phyloP scores from a whole-genome alignment of 2,888 invertebrate genomes.

The Sepiola atlantica region DNA sequence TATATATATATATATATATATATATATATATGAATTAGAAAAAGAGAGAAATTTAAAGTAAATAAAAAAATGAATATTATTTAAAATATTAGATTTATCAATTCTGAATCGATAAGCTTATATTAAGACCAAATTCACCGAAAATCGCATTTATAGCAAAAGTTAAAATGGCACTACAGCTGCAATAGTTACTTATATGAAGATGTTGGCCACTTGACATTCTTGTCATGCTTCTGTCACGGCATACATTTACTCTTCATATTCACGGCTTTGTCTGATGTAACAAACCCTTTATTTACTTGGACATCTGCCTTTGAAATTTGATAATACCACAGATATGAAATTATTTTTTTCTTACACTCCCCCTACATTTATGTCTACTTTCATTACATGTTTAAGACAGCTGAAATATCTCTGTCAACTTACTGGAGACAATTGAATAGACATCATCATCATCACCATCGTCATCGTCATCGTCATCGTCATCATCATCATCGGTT shows the following conservation, averaged over 20 bases:
- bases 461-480: too few species aligned
- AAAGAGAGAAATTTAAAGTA: background rate
- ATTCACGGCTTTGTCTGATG: background rate
- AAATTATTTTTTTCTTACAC: background rate
- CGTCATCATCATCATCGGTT: too few species aligned
- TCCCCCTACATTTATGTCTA: too few species aligned
- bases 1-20: too few species aligned
- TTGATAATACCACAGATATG: background rate
- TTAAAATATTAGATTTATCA: background rate
- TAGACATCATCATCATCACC: too few species aligned
- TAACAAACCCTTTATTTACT: background rate
- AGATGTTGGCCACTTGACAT: constrained; percentile 32
- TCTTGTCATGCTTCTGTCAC: background rate
- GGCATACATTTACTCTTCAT: background rate
- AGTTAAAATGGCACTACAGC: background rate
- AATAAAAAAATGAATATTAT: background rate
- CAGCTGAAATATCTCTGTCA: too few species aligned
- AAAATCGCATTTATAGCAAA: background rate
- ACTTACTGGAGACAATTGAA: too few species aligned
- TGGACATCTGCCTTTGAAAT: background rate
- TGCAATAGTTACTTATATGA: background rate
- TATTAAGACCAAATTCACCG: background rate
- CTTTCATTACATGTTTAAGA: too few species aligned
- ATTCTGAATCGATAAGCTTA: background rate
- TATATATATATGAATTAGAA: too few species aligned